Percentiles rank a stretch among this genome's conserved stretches.
phyloP scores from a whole-genome alignment of 2,888 invertebrate species.

The Acleris emargana region DNA sequence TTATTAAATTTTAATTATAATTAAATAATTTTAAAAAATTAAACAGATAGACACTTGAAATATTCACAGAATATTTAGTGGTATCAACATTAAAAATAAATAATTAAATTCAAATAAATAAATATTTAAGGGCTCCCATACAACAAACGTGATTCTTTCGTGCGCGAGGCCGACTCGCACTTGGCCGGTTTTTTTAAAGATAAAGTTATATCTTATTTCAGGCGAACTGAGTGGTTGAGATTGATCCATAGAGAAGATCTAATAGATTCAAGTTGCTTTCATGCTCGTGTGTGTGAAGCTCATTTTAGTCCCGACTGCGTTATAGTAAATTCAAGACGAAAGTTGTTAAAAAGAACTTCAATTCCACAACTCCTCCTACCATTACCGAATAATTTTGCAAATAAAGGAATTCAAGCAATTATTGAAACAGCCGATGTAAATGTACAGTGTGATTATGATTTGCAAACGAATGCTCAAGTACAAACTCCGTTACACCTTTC shows the following conservation, averaged over 20 bases:
- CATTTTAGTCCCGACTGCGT: slow-evolving; percentile 35
- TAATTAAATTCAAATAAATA: no score
- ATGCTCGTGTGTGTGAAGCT: slow-evolving; percentile 37
- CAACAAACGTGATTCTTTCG: no score
- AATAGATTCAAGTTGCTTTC: slow-evolving; percentile 12
- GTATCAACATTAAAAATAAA: no score
- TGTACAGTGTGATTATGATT: slow-evolving; percentile 30
- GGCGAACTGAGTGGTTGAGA: slow-evolving; percentile 19
- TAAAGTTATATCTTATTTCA: slow-evolving; percentile 11
- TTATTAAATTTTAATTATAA: no score
- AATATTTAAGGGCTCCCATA: no score
- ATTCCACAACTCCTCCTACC: slow-evolving; percentile 38
- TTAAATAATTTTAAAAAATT: no score
- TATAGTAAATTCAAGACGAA: slow-evolving; percentile 31
- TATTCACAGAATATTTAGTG: no score
- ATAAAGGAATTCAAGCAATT: slow-evolving; percentile 34
- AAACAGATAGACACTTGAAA: no score
- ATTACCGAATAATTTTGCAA: slow-evolving; percentile 19
- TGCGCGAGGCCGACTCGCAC: no score
- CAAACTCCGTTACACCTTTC: slow-evolving; percentile 24
- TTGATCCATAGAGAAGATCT: slow-evolving; percentile 19
- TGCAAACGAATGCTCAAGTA: slow-evolving; percentile 19
- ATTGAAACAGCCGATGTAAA: slow-evolving; percentile 34
- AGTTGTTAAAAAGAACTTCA: slow-evolving; percentile 38
- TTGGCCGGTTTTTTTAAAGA: not conserved